A percentile compares a stretch with the other conserved stretches of the same genome.
phyloP scores from a whole-genome alignment of 2,888 invertebrate species.

The Spatulosminthurus flaviceps region DNA sequence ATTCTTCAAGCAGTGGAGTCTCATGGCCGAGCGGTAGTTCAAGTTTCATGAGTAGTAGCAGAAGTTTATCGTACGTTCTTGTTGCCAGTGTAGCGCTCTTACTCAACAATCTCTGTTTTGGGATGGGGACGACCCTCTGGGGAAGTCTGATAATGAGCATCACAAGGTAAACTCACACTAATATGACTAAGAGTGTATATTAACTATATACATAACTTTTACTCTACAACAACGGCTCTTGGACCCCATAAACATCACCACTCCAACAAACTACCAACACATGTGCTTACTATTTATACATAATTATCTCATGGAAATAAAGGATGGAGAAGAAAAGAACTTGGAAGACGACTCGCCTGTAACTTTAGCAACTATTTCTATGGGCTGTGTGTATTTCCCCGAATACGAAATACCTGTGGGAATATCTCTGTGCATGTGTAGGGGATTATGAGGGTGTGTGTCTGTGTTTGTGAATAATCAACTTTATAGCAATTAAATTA shows the following conservation, averaged over 20 bases:
- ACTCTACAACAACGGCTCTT: not conserved
- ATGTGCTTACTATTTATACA: too few species aligned
- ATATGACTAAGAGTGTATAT: not conserved
- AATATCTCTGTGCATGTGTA: too few species aligned
- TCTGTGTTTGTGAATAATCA: too few species aligned
- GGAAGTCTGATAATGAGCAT: slow-evolving; percentile 24
- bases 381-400: too few species aligned
- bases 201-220: not conserved
- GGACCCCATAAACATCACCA: not conserved
- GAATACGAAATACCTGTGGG: too few species aligned
- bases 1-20: slow-evolving; percentile 50
- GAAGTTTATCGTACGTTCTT: slow-evolving; percentile 36
- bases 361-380: too few species aligned
- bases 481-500: too few species aligned
- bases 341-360: too few species aligned
- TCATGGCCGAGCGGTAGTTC: slow-evolving; percentile 37
- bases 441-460: too few species aligned
- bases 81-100: slow-evolving; percentile 36
- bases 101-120: slow-evolving; percentile 31
- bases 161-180: slow-evolving; percentile 30
- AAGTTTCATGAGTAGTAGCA: slow-evolving; percentile 37
- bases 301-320: not conserved
- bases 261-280: not conserved
- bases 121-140: not conserved
- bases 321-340: not conserved